Evolutionary conservation across 2,113 vertebrate genomes (phyloP).

Genomic region (Callipepla californica): DNA sequence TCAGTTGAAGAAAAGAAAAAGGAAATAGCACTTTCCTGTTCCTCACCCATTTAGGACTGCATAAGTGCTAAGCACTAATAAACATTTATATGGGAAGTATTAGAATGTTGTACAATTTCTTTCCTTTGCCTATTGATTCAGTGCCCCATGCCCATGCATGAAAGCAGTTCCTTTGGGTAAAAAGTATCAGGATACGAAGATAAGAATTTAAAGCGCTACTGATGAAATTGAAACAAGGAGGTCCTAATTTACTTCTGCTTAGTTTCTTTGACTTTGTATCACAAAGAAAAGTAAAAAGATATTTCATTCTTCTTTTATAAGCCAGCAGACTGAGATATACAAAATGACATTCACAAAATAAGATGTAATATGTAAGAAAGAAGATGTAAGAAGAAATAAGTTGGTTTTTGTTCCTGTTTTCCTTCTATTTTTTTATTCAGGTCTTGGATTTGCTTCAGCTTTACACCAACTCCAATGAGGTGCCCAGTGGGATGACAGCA

Average conservation of each 20-base stretch:
- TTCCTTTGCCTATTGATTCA: neutral
- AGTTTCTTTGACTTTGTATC: neutral
- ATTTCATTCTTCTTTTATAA: neutral
- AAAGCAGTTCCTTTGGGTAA: neutral
- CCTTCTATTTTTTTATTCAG: neutral
- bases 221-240: neutral
- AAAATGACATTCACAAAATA: neutral
- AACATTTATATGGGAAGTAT: rapidly evolving
- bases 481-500: rapidly evolving
- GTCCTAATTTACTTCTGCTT: neutral
- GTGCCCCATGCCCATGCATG: neutral
- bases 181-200: neutral
- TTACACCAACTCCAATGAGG: rapidly evolving
- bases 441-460: neutral
- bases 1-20: neutral
- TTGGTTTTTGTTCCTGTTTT: neutral
- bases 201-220: neutral
- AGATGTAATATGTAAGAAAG: neutral
- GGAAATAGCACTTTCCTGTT: neutral
- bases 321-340: neutral
- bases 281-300: neutral
- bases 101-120: neutral
- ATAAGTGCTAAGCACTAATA: neutral
- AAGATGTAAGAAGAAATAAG: neutral
- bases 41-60: neutral